Evolutionary conservation across 2,888 invertebrate species (phyloP).

Genomic region (Drosophila merina): DNA sequence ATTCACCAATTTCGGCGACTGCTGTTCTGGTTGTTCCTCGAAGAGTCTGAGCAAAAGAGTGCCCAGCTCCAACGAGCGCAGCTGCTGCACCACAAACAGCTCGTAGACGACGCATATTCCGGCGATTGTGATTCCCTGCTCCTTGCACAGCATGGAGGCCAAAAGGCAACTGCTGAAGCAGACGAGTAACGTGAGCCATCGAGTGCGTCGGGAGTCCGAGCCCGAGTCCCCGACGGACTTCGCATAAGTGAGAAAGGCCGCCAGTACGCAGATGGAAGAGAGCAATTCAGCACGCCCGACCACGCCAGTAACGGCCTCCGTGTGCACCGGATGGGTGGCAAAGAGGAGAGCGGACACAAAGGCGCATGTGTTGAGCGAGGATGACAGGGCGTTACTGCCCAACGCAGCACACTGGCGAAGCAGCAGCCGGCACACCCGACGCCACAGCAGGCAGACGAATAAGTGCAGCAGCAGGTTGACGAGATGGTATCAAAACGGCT

Average conservation of each 20-base stretch:
- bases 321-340: conserved; percentile 98
- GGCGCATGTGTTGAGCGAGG: conserved; percentile 85
- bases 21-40: conserved; percentile 68
- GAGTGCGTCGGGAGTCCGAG: conserved; percentile 53
- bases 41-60: conserved; percentile 74
- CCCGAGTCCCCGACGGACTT: conserved; percentile 77
- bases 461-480: conserved; percentile 96
- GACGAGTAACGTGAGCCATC: conserved; percentile 90
- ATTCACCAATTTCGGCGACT: conserved; percentile 41
- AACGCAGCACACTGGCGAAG: conserved; percentile 71
- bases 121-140: conserved; percentile 98
- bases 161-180: conserved; percentile 91
- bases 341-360: conserved; percentile 96
- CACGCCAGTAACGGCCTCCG: conserved; percentile 96
- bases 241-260: conserved; percentile 94
- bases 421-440: conserved; percentile 80
- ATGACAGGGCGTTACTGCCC: conserved; percentile 46
- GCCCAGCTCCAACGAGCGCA: conserved; percentile 77
- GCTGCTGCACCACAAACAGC: conserved; percentile 95
- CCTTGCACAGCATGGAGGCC: conserved; percentile 97
- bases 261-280: conserved; percentile 97
- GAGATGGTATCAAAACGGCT: conserved; percentile 96
- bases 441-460: conserved; percentile 93
- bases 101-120: conserved; percentile 98
- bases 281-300: conserved; percentile 98